A percentile compares a stretch with the other conserved stretches of the same genome.
phyloP scores from a whole-genome alignment of 2,797 vertebrate species.

The Triplophysa bombifrons region DNA sequence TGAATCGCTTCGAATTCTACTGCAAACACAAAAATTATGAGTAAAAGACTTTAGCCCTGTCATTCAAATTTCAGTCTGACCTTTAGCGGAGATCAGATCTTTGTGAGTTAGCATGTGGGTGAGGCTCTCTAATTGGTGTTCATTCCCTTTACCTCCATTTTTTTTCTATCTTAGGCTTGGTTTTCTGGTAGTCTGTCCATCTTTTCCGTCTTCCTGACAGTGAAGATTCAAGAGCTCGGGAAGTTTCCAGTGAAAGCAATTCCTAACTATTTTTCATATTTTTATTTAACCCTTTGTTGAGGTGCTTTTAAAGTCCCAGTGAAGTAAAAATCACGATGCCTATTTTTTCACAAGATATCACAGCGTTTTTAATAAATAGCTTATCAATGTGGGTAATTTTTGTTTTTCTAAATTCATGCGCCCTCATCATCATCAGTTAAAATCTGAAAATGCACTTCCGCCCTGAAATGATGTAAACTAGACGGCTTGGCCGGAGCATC shows the following conservation, averaged over 20 bases:
- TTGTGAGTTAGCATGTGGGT: constrained; percentile 94
- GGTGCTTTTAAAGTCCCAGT: neutral
- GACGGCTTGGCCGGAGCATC: too few species aligned
- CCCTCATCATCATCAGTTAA: too few species aligned
- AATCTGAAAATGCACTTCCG: too few species aligned
- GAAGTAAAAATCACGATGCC: too few species aligned
- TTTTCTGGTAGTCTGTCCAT: constrained; percentile 91
- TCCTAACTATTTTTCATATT: constrained; percentile 37
- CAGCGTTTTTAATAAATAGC: too few species aligned
- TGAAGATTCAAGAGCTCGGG: constrained; percentile 66
- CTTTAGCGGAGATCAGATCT: constrained; percentile 98
- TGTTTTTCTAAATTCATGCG: too few species aligned
- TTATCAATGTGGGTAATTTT: too few species aligned
- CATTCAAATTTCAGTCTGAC: constrained; percentile 99
- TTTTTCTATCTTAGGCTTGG: constrained; percentile 63
- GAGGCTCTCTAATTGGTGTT: constrained; percentile 98
- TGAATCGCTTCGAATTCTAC: constrained; percentile 99
- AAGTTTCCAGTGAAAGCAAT: neutral
- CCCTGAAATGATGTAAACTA: too few species aligned
- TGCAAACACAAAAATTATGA: constrained; percentile 99
- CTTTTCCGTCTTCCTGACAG: constrained; percentile 76
- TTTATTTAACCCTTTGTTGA: neutral
- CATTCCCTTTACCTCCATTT: constrained; percentile 64
- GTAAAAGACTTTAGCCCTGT: constrained; percentile 99
- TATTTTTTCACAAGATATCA: too few species aligned